Conservation (phyloP, 2,888 invertebrate genomes). For the Mythimna pallens region DNA sequence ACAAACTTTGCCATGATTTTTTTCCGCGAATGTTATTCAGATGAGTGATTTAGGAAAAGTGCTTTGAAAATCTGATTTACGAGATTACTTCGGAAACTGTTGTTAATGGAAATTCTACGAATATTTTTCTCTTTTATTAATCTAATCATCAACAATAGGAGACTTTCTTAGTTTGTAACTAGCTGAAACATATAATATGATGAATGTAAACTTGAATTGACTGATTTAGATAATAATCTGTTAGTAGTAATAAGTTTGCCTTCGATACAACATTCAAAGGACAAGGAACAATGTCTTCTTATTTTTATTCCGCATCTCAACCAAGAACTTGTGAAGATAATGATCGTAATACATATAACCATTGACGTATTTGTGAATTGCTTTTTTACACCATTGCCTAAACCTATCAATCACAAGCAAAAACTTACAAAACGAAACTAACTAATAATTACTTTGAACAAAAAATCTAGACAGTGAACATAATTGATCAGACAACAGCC, state of each 20-base stretch:
- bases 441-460: neutral
- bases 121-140: slow-evolving; percentile 3
- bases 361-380: no score
- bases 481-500: slow-evolving; percentile 3
- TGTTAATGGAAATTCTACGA: neutral
- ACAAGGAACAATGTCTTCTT: neutral
- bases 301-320: neutral
- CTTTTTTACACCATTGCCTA: no score
- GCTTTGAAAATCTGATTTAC: slow-evolving; percentile 32
- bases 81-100: slow-evolving; percentile 22
- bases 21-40: no score
- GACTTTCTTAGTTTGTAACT: neutral
- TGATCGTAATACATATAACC: no score
- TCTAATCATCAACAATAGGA: neutral
- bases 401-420: neutral
- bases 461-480: neutral
- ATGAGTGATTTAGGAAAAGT: neutral
- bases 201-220: no score
- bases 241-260: no score
- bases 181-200: no score
- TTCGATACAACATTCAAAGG: neutral
- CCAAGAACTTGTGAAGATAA: neutral
- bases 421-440: neutral
- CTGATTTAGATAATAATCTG: no score
- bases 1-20: no score